Evolutionary conservation across 2,888 invertebrate genomes (phyloP), one percentile per base, ranked within the genome.

Genomic region (Hyles lineata): DNA sequence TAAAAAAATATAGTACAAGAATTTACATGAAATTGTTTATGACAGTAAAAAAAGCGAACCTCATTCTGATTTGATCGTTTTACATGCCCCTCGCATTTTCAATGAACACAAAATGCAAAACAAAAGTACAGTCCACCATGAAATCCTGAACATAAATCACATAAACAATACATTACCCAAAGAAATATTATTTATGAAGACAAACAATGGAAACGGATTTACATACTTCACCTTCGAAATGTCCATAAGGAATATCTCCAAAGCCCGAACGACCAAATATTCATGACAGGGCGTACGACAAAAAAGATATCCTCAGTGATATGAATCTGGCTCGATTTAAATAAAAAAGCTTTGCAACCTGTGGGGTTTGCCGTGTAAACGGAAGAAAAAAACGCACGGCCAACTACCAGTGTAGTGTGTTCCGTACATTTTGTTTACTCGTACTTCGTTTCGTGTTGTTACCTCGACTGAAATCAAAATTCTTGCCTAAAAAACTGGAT

Each of bases 191-290:
- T 67, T 50, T 50, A 67, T 59, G 67, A 55, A 72, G 23, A 62
- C 55, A 35, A 63, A 67, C 62, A 63, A 71, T 62, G 15, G 60
- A 58, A 6, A 7, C 32, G 55, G 1, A 32, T 35, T 63, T 58
- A 19, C 63, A 50, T 78, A 76, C 52, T 72, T 74, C 77, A 80
- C 77, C 76, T 78, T 74, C 72, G 73, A 75, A 78, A 77, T 79
- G 50, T 11, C 77, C 77, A 77, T 76, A 77, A 75, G 76, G 76
- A n/a, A 55, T 55, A 55, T 55, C 3, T 19, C n/a, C 52, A 55
- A 71, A 72, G 62, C n/a, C 62, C 52, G 55, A 67, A 32, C 61
- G n/a, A 35, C 23, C 63, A 72, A 72, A 72, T 67, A 67, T 72
- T 35, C 72, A 59, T 72, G 72, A 63, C 63, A 70, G 55, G 67